Percentiles rank a stretch among this genome's conserved stretches.
These are phyloP conservation scores for Pelobates cultripes DNA, from an alignment of 2,797 vertebrate species.

Conservation along the genomic window DNA sequence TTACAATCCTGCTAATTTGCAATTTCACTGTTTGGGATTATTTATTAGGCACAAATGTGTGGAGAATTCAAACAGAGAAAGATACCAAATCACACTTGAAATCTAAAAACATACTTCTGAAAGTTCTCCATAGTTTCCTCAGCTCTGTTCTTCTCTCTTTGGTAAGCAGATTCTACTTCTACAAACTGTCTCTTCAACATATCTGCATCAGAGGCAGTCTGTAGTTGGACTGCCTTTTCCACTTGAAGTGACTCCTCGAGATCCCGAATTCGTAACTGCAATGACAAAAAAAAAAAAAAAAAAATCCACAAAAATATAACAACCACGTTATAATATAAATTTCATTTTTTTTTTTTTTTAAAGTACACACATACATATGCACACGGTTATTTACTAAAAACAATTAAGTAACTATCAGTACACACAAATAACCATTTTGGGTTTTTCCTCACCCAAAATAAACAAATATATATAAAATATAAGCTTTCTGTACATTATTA, in stretches of 20 bases:
- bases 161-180: conserved; percentile 77
- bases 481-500: no score
- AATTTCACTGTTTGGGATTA: no score
- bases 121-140: conserved; percentile 70
- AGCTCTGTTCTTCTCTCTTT: conserved; percentile 75
- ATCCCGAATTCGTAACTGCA: conserved; percentile 76
- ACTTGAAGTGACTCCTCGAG: conserved; percentile 77
- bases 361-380: neutral
- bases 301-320: neutral
- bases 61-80: no score
- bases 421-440: no score
- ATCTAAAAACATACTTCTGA: conserved; percentile 67
- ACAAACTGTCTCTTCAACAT: conserved; percentile 77
- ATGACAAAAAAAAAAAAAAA: conserved; percentile 52
- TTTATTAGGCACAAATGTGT: no score
- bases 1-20: no score
- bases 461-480: no score
- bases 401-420: no score
- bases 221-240: conserved; percentile 78
- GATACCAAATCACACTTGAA: neutral
- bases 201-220: conserved; percentile 77
- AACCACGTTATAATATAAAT: no score
- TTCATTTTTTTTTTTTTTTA: no score
- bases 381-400: no score
- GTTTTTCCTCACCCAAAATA: no score